phyloP scores from a whole-genome alignment of 2,888 invertebrate species.

The Lithophane semibrunnea region DNA sequence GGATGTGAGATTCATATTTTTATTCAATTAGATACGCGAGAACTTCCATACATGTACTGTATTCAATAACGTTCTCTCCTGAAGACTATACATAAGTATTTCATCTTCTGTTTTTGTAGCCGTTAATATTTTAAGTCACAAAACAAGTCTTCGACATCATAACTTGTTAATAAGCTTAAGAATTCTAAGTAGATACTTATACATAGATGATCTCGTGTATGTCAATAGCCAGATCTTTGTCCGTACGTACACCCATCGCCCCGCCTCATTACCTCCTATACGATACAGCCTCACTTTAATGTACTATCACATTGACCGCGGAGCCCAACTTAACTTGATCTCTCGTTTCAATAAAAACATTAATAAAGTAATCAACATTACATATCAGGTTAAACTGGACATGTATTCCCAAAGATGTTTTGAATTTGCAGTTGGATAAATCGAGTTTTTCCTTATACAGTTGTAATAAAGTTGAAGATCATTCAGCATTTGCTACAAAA shows the following conservation, averaged over 20 bases:
- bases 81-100: slow-evolving; percentile 50
- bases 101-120: slow-evolving; percentile 66
- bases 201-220: slow-evolving; percentile 75
- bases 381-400: slow-evolving; percentile 84
- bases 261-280: slow-evolving; percentile 88
- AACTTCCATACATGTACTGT: slow-evolving; percentile 79
- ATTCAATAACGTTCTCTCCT: slow-evolving; percentile 74
- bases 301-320: slow-evolving; percentile 79
- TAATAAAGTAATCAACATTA: slow-evolving; percentile 85
- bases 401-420: slow-evolving; percentile 72
- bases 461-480: slow-evolving; percentile 73
- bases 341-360: slow-evolving; percentile 85
- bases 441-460: slow-evolving; percentile 68
- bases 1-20: slow-evolving; percentile 85
- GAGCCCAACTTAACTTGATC: slow-evolving; percentile 80
- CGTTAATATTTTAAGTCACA: slow-evolving; percentile 70
- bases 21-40: slow-evolving; percentile 85
- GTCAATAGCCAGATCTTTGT: slow-evolving; percentile 85
- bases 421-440: slow-evolving; percentile 65
- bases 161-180: slow-evolving; percentile 80
- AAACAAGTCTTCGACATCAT: slow-evolving; percentile 73
- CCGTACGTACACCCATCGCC: slow-evolving; percentile 86
- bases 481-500: slow-evolving; percentile 50
- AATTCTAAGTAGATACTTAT: slow-evolving; percentile 78
- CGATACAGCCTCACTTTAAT: slow-evolving; percentile 82